These are phyloP conservation scores for Pheucticus melanocephalus DNA, from an alignment of 2,113 vertebrate genomes.

Conservation along the genomic window DNA sequence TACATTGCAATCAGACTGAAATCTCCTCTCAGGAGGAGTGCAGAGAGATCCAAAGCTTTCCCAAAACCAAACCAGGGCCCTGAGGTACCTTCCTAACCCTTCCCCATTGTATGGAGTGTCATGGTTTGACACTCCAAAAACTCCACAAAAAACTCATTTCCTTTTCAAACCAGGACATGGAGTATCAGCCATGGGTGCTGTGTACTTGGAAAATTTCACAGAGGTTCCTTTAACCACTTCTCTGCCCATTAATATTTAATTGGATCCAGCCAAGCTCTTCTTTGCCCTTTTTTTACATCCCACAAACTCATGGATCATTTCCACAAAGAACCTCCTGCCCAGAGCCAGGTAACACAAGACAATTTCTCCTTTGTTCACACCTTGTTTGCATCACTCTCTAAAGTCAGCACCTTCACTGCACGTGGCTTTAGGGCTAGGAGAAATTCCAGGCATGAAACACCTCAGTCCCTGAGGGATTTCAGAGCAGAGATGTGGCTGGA, in stretches of 20 bases:
- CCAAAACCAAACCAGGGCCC: background rate
- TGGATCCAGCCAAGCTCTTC: background rate
- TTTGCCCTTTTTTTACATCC: background rate
- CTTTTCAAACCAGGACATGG: too few species aligned
- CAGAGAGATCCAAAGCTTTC: background rate
- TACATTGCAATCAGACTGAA: background rate
- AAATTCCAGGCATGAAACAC: background rate
- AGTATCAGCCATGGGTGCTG: background rate
- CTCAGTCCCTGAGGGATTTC: background rate
- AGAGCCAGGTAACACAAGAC: background rate
- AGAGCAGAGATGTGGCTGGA: background rate
- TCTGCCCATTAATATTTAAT: background rate
- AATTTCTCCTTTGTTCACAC: background rate
- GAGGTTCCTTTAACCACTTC: background rate
- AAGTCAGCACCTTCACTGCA: background rate
- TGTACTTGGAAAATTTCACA: background rate
- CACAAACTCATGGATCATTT: background rate
- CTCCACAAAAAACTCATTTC: too few species aligned
- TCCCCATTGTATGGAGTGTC: background rate
- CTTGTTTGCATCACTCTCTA: background rate
- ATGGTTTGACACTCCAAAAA: too few species aligned
- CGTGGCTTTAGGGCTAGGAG: background rate
- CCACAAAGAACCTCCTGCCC: background rate
- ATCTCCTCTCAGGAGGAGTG: background rate
- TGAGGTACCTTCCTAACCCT: background rate